These are phyloP conservation scores for Cyprinodon brontotheroides DNA, from an alignment of 2,113 vertebrate species.

Conservation along the genomic window DNA sequence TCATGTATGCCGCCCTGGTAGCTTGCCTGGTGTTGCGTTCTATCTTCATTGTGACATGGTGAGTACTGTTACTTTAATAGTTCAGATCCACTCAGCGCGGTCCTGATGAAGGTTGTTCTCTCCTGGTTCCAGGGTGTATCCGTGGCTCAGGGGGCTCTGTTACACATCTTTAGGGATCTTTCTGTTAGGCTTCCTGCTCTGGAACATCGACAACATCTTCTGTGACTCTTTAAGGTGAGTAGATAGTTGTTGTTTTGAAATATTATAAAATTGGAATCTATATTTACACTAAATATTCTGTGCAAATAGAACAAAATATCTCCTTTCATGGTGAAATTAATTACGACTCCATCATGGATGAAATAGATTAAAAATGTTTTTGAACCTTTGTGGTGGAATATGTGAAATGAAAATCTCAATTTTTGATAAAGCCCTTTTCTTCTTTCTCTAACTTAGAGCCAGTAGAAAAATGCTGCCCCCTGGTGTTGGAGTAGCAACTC, in stretches of 20 bases:
- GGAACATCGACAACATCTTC: constrained; percentile 97
- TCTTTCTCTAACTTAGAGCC: constrained; percentile 75
- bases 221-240: constrained; percentile 90
- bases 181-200: constrained; percentile 93
- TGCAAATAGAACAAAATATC: not conserved
- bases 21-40: constrained; percentile 90
- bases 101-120: not conserved
- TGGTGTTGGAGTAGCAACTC: constrained; percentile 87
- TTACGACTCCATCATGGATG: too few species aligned
- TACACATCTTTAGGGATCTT: constrained; percentile 93
- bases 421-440: not conserved
- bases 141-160: constrained; percentile 89
- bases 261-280: not conserved
- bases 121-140: constrained; percentile 87
- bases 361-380: not conserved
- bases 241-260: not conserved
- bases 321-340: too few species aligned
- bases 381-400: not conserved
- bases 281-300: not conserved
- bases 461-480: constrained; percentile 85
- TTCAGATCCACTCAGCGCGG: not conserved
- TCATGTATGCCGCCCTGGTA: constrained; percentile 95
- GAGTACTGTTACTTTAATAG: constrained; percentile 59
- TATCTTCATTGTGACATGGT: constrained; percentile 97
- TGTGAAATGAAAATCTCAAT: not conserved